Percentiles rank a stretch among this genome's conserved stretches.
These are phyloP conservation scores for Monochamus alternatus DNA, from an alignment of 2,888 invertebrate species.

Conservation along the genomic window DNA sequence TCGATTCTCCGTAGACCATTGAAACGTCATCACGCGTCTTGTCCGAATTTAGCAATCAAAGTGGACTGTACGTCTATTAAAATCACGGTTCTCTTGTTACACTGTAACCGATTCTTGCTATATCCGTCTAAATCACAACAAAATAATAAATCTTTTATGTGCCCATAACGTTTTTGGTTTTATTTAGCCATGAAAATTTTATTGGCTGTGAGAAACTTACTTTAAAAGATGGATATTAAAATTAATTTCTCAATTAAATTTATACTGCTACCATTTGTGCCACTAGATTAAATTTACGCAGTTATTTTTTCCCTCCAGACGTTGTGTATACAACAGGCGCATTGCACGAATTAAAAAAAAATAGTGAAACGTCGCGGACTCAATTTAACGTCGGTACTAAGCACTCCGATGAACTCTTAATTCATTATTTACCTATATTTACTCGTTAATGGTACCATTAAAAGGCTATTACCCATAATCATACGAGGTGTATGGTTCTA, in stretches of 20 bases:
- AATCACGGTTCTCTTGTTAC: constrained; percentile 1
- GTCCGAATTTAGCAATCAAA: constrained; percentile 21
- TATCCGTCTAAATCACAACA: constrained; percentile 25
- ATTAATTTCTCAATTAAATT: constrained; percentile 41
- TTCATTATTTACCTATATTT: constrained; percentile 39
- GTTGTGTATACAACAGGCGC: constrained; percentile 12
- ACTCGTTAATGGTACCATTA: constrained; percentile 46
- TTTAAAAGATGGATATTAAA: constrained; percentile 35
- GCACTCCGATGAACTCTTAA: constrained; percentile 17
- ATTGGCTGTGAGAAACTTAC: constrained; percentile 43
- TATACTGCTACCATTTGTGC: constrained; percentile 21
- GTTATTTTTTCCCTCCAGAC: constrained; percentile 3
- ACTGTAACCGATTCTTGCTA: constrained; percentile 9
- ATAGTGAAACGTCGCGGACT: background rate
- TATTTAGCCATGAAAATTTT: constrained; percentile 52
- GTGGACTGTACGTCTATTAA: constrained; percentile 9
- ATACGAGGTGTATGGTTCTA: constrained; percentile 33
- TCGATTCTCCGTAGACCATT: constrained; percentile 56
- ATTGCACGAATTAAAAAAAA: constrained; percentile 8
- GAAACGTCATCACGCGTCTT: constrained; percentile 52
- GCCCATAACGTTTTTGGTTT: constrained; percentile 39
- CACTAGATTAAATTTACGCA: constrained; percentile 23
- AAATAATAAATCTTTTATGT: constrained; percentile 33
- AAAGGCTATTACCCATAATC: constrained; percentile 46
- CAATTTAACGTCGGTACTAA: constrained; percentile 19